phyloP scores from a whole-genome alignment of 2,888 invertebrate genomes.

The Malacosoma neustria region DNA sequence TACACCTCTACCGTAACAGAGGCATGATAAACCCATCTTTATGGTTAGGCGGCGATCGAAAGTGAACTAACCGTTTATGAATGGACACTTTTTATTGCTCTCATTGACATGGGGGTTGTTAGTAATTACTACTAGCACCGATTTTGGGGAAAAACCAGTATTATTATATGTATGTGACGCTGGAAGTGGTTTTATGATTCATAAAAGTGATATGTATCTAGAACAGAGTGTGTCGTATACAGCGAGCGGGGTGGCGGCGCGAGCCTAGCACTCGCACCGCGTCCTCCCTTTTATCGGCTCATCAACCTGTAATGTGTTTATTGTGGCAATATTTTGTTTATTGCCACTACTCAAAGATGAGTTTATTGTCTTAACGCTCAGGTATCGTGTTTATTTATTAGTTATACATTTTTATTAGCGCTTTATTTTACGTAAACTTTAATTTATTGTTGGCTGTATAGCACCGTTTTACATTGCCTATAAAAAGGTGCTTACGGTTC shows the following conservation, averaged over 20 bases:
- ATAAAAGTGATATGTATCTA: conserved; percentile 67
- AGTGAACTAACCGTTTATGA: conserved; percentile 66
- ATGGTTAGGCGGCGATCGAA: conserved; percentile 64
- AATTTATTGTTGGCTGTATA: conserved; percentile 72
- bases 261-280: conserved; percentile 15
- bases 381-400: conserved; percentile 75
- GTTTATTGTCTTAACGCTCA: conserved; percentile 71
- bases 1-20: conserved; percentile 68
- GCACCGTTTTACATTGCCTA: conserved; percentile 72
- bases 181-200: conserved; percentile 57
- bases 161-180: conserved; percentile 60
- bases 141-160: conserved; percentile 62
- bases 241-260: conserved; percentile 17
- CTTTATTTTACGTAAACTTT: conserved; percentile 73
- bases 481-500: conserved; percentile 69
- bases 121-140: conserved; percentile 61
- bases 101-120: conserved; percentile 59
- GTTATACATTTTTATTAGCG: conserved; percentile 74
- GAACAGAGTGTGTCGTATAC: conserved; percentile 32
- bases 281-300: conserved; percentile 50
- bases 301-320: conserved; percentile 71
- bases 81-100: conserved; percentile 67
- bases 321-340: conserved; percentile 73
- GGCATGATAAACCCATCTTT: conserved; percentile 70
- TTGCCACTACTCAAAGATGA: conserved; percentile 64